Percentiles rank a stretch among this genome's conserved stretches.
These are phyloP conservation scores for Poeciliopsis gracilis DNA, from an alignment of 2,797 vertebrate genomes.

Conservation along the genomic window DNA sequence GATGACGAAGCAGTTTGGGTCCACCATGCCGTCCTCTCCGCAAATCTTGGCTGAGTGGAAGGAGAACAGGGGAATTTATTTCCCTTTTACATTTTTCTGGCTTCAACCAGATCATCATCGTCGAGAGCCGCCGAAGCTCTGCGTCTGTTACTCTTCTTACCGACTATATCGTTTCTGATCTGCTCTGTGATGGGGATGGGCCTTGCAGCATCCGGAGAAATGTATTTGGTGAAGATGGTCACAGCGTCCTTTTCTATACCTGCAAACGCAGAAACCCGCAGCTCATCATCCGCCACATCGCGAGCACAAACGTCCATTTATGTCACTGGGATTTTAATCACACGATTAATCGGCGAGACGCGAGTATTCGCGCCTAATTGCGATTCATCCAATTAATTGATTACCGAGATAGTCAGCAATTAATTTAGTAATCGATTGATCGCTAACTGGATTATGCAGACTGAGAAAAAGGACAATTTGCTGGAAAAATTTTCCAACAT, in stretches of 20 bases:
- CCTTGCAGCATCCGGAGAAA: conserved; percentile 96
- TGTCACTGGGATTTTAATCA: not conserved
- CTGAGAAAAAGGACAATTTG: no score
- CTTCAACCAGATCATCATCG: not conserved
- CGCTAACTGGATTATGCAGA: no score
- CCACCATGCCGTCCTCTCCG: conserved; percentile 97
- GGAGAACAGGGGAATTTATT: not conserved
- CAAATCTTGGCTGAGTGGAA: conserved; percentile 91
- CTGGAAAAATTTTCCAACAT: no score
- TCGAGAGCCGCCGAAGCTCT: not conserved
- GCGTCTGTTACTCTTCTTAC: conserved; percentile 74
- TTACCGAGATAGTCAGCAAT: no score
- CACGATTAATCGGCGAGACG: no score
- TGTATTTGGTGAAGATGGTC: conserved; percentile 96
- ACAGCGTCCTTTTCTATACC: conserved; percentile 98
- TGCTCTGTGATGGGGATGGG: conserved; percentile 96
- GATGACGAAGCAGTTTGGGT: conserved; percentile 96
- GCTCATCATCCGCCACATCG: not conserved
- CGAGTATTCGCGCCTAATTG: no score
- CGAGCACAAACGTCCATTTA: not conserved
- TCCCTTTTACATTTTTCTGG: not conserved
- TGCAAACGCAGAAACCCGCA: conserved; percentile 53
- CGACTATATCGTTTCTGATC: conserved; percentile 96
- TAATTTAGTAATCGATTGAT: no score
- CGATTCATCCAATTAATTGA: no score